Evolutionary conservation across 2,797 vertebrate species (phyloP).

Genomic region (Bradypus variegatus): DNA sequence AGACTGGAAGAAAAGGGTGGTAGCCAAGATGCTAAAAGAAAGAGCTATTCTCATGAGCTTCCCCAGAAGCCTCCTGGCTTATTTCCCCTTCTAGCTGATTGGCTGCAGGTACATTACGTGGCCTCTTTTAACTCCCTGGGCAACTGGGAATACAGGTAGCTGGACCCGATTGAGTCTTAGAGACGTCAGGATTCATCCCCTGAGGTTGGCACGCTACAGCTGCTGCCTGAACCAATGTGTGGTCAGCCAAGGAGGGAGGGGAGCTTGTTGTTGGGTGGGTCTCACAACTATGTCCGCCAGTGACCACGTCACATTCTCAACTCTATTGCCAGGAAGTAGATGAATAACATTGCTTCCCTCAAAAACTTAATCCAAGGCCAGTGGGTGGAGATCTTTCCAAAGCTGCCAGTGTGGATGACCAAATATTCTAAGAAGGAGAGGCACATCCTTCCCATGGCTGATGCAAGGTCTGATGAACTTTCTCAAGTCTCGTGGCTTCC

Average conservation of each 20-base stretch:
- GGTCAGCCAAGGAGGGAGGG: background rate
- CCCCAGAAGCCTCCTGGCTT: background rate
- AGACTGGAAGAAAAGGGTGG: background rate
- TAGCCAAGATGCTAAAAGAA: background rate
- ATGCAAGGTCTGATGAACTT: background rate
- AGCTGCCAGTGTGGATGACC: background rate
- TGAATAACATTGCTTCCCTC: background rate
- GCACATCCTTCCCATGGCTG: background rate
- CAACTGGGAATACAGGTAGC: background rate
- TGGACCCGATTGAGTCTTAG: too few species aligned
- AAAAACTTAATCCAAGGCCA: background rate
- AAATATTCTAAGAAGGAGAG: background rate
- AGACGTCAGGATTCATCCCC: background rate
- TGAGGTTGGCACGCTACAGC: background rate
- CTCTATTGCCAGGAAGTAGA: background rate
- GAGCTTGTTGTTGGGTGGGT: background rate
- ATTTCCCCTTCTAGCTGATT: background rate
- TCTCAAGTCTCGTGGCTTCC: background rate
- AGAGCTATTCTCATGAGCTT: background rate
- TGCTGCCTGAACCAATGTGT: background rate
- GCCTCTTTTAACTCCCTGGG: background rate
- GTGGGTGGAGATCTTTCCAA: background rate
- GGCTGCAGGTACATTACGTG: background rate
- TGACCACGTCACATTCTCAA: background rate
- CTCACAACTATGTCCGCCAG: background rate